Percentiles rank a stretch among this genome's conserved stretches.
These are phyloP conservation scores for Loriculus beryllinus DNA, from an alignment of 2,797 vertebrate species.

Conservation along the genomic window DNA sequence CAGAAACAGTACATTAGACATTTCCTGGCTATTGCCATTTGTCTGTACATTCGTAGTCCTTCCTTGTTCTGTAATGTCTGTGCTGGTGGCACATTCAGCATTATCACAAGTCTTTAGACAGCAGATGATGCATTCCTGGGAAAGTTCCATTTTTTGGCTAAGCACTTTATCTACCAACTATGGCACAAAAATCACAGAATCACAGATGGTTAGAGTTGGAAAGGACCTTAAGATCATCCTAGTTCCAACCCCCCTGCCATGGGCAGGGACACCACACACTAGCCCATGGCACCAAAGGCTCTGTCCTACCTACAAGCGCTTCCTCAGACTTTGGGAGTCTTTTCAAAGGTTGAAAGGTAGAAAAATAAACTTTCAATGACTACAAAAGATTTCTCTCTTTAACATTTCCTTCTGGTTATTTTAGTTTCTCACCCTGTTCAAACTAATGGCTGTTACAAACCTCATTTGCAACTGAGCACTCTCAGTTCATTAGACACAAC, in stretches of 20 bases:
- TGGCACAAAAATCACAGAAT: not conserved
- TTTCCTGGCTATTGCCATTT: no score
- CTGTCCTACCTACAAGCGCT: not conserved
- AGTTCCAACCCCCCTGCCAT: not conserved
- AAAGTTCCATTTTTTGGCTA: not conserved
- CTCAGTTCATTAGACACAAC: not conserved
- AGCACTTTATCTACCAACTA: not conserved
- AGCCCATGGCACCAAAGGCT: not conserved
- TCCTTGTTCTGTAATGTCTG: not conserved
- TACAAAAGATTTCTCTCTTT: not conserved
- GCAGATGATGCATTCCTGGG: not conserved
- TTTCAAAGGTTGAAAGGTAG: not conserved
- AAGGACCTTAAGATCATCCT: not conserved
- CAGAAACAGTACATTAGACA: not conserved
- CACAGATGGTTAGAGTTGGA: not conserved
- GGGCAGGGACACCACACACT: not conserved
- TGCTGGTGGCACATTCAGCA: not conserved
- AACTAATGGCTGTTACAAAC: not conserved
- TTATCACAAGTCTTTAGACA: not conserved
- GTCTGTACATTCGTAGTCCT: not conserved
- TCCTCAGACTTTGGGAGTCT: not conserved
- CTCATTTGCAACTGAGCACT: not conserved
- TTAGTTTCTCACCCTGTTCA: not conserved
- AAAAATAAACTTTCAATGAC: not conserved
- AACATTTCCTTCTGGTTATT: not conserved